A percentile compares a stretch with the other conserved stretches of the same genome.
Evolutionary conservation across 2,888 invertebrate genomes (phyloP).

Genomic region (Molorchus minor): DNA sequence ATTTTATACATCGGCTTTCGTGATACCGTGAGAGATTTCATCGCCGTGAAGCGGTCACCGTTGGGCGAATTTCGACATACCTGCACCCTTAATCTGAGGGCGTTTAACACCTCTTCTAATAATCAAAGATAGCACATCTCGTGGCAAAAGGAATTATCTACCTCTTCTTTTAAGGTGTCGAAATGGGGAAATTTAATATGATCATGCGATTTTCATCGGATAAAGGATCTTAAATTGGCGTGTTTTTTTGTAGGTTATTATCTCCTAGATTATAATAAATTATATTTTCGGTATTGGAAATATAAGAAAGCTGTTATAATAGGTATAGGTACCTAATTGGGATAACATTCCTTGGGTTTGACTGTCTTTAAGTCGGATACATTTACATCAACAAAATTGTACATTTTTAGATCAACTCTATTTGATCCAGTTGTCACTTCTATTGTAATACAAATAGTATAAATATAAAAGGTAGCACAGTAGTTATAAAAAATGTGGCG

Average conservation of each 20-base stretch:
- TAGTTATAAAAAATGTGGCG: no score
- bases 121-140: conserved; percentile 45
- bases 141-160: conserved; percentile 20
- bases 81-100: conserved; percentile 35
- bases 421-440: no score
- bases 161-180: conserved; percentile 32
- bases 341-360: no score
- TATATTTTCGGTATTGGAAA: no score
- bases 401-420: no score
- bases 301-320: no score
- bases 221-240: conserved; percentile 36
- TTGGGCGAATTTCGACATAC: conserved; percentile 29
- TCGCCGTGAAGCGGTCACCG: conserved; percentile 21
- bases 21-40: conserved; percentile 27
- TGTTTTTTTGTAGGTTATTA: conserved; percentile 19
- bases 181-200: conserved; percentile 36
- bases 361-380: no score
- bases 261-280: conserved; percentile 39
- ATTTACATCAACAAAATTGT: no score
- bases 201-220: conserved; percentile 26
- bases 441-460: no score
- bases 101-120: conserved; percentile 42
- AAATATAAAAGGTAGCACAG: no score
- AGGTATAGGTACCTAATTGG: no score
- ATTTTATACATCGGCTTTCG: conserved; percentile 35